phyloP scores from a whole-genome alignment of 2,888 invertebrate species.

The Thysanoteuthis rhombus region DNA sequence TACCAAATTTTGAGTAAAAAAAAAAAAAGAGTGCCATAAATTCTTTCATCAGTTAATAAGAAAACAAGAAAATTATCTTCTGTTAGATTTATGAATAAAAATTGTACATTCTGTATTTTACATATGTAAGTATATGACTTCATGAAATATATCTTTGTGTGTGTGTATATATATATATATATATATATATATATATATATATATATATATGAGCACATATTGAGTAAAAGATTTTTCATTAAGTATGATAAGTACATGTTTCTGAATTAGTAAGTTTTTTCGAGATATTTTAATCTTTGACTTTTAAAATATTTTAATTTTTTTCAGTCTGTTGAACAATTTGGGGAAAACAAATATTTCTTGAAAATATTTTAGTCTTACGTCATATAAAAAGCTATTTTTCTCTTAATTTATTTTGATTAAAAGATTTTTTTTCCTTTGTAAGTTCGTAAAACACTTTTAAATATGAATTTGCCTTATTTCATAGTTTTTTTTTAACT shows the following conservation, averaged over 20 bases:
- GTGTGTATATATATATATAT: not conserved
- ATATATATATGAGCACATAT: not conserved
- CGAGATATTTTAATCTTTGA: not conserved
- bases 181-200: not conserved
- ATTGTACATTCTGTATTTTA: not conserved
- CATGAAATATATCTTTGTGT: not conserved
- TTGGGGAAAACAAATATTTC: fast-evolving
- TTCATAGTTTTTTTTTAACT: too few species aligned
- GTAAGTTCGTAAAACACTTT: too few species aligned
- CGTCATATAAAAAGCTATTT: too few species aligned
- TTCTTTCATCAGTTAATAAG: not conserved
- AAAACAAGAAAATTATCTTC: not conserved
- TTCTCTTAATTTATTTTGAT: too few species aligned
- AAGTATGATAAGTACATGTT: not conserved
- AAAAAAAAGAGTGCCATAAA: not conserved
- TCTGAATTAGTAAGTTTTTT: not conserved
- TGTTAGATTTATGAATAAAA: not conserved
- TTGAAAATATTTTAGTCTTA: too few species aligned
- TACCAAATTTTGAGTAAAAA: not conserved
- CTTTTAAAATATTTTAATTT: not conserved
- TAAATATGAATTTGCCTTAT: too few species aligned
- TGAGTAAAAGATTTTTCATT: not conserved
- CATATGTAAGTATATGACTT: not conserved
- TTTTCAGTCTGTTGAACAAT: not conserved
- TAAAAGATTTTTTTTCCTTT: too few species aligned